Evolutionary conservation across 2,797 vertebrate species (phyloP), one percentile per base, ranked within the genome.

Genomic region (Xenopus petersii): DNA sequence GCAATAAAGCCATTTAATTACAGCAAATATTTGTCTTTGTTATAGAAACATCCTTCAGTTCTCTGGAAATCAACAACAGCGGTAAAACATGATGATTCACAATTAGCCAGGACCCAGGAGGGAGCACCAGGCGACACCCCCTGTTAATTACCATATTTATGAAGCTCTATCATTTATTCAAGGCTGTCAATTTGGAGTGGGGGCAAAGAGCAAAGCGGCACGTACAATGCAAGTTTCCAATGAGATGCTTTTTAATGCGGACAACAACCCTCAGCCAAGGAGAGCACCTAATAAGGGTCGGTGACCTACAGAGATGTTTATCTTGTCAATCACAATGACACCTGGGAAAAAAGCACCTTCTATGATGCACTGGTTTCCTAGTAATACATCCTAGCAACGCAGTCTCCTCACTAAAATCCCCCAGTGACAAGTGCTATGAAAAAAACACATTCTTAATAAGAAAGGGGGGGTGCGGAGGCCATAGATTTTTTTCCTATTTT

Each of bases 381-480:
- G 91, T 91, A 91, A 89, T 91, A 81, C 81, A 87, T 84, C 89
- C 84, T 89, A 87, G 90, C 89, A 90, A 91, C 88, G 81, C 51
- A 8, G 30, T 12, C 82, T 81, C 77, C 81, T 61, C 80, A 84
- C 82, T 83, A 79, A 82, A 30, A 85, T 81, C 84, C 85, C 82
- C 10, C 4, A 79, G 75, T 0, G 42, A 83, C 68, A 79, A 70
- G 70, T 79, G 56, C 75, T 83, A 78, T 3, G 26, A 63, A 60
- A 56, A 2, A 56, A 51, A 51, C 2, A 51, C 15, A 15, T 51
- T 51, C 49, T 12, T 12, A 51, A 51, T 12, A 16, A 13, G 13
- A 15, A 13, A n/a, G 1, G 54, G n/a, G 54, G 54, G 54, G n/a
- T 30, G 26, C 26, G 26, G 26, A 30, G 26, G 26, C 26, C 26